Evolutionary conservation across 2,797 vertebrate species (phyloP), one percentile per base, ranked within the genome.

Genomic region (Paedocypris micromegethes): DNA sequence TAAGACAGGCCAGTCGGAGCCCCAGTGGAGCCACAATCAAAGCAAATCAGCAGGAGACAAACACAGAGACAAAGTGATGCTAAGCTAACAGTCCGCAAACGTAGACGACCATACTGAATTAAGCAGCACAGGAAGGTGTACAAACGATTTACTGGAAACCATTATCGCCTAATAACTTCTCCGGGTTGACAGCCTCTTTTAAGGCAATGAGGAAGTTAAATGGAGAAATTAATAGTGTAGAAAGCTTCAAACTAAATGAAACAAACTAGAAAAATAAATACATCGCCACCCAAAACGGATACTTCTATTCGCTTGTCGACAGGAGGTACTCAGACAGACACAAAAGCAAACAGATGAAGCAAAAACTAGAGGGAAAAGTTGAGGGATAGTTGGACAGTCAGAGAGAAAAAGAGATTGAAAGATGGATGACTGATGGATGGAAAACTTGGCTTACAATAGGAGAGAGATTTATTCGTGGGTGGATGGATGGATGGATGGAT

Each of bases 41-140:
- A 76, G 75, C 54, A 61, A 69, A 72, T 70, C 67, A 70, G 66
- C 66, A 66, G 50, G 68, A 78, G 55, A 44, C 23, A 78, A 60
- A 68, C 71, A 69, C 54, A 59, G 58, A 64, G 52, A 63, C 48
- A 75, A 61, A 75, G 53, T 45, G 53, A 70, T 42, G 72, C 52
- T 68, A 74, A 68, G 70, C 42, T 66, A 60, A 51, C 68, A 48
- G 66, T 48, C 55, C 44, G 44, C 40, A 41, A 60, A 47, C 5
- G 0, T 8, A 48, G 49, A 64, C 50, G 23, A 43, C 39, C 51
- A 48, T 23, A 23, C 3, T 48, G 9, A 61, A 69, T 42, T 52
- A 58, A 42, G 9, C 50, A 7, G 51, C 43, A 54, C 49, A 9
- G 3, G 61, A 8, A 3, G 45, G 58, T 42, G 50, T 54, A 51